Base-by-base conservation (phyloP, 35 echinoderm and acorn worm species). In the Strongylocentrotus purpuratus region DNA sequence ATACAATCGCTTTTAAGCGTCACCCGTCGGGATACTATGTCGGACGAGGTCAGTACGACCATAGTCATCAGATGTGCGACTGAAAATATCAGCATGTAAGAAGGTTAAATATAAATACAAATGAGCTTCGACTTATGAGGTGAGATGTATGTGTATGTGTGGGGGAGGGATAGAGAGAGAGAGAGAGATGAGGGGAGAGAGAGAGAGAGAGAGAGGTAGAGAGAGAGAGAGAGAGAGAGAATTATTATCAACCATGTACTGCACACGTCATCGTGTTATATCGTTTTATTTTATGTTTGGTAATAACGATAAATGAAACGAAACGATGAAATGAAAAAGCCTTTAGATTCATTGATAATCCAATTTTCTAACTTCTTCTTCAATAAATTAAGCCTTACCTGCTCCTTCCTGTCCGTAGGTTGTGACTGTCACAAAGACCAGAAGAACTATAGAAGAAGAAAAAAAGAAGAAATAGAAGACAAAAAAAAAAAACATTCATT, bases 11-110 rank as follows among this genome's bases (percentile, higher is more conserved):
- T 15, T 14, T 50, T 50, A 33, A 2, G 89, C 33, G n/a, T 13
- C 86, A n/a, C 92, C 93, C 3, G 95, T 96, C 17, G 96, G 55
- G 20, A 95, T 96, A 1, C 31, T 45, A 33, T 96, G 94, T 22
- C 59, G 31, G n/a, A 94, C 92, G 2, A 90, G 31, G 10, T 59
- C 52, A 31, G 96, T 96, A 8, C 52, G 92, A 2, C 96, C 95
- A 47, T 94, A 94, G 32, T 97, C 95, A 70, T 89, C 33, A 31
- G 52, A 11, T 25, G 60, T 28, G 2, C 33, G 45, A 33, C 86
- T 85, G 32, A 96, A 96, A 35, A 96, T 46, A 70, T 94, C 60
- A 85, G 61, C 94, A 85, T 86, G 48, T 50, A 50, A 50, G 47
- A 10, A 50, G 13, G 48, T 50, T 50, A 50, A 50, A 48, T 48